Percentiles rank a stretch among this genome's conserved stretches.
Conservation (phyloP, 2,888 invertebrate genomes). For the Watsonalla binaria region DNA sequence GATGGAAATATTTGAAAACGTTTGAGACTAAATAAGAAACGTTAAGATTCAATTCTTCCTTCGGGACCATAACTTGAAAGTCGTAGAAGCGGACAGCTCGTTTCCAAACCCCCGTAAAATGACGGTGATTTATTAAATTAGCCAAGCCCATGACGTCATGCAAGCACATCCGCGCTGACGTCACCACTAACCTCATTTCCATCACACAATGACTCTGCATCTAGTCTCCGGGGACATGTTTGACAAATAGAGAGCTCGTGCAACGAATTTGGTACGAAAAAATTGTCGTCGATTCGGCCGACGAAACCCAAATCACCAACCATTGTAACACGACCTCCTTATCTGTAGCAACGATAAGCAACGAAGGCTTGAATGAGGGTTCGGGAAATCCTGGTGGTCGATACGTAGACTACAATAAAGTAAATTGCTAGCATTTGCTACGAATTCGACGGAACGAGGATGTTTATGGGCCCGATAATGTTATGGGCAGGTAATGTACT, state of each 20-base stretch:
- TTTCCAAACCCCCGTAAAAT: not conserved
- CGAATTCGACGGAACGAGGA: conserved; percentile 64
- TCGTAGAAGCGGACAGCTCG: not conserved
- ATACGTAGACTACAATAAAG: conserved; percentile 68
- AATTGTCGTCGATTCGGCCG: conserved; percentile 59
- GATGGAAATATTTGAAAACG: no score
- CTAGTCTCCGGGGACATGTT: conserved; percentile 45
- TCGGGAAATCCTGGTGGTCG: conserved; percentile 38
- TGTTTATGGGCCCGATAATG: conserved; percentile 73
- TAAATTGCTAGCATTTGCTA: conserved; percentile 74
- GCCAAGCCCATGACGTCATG: not conserved
- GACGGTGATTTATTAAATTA: not conserved
- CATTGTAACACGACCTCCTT: conserved; percentile 31
- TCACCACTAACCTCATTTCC: conserved; percentile 31
- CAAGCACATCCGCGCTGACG: conserved; percentile 11
- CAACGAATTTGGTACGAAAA: conserved; percentile 62
- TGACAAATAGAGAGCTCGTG: conserved; percentile 71
- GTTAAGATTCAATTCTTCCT: no score
- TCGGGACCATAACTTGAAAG: not conserved
- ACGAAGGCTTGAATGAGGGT: conserved; percentile 7
- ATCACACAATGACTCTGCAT: conserved; percentile 35
- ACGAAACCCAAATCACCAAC: conserved; percentile 44
- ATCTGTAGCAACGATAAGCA: not conserved
- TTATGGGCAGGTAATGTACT: conserved; percentile 74
- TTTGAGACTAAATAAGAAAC: no score